These are phyloP conservation scores for Eulacestoma nigropectus DNA, from an alignment of 2,113 vertebrate genomes.

Conservation along the genomic window DNA sequence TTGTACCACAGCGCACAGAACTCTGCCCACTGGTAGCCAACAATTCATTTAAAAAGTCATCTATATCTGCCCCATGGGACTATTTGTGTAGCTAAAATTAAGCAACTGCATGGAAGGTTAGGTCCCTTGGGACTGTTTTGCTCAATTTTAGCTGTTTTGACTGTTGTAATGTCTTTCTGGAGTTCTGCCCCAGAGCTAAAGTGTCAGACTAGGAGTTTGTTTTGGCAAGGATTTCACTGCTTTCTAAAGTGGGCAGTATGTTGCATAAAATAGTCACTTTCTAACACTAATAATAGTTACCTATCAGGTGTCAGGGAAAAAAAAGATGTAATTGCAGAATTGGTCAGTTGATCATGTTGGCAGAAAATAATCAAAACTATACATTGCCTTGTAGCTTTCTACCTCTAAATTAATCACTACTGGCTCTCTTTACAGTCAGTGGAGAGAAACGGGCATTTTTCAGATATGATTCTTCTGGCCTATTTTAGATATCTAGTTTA, in stretches of 20 bases:
- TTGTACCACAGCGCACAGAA: background rate
- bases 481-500: conserved; percentile 42
- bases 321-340: background rate
- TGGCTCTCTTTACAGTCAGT: background rate
- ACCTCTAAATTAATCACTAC: background rate
- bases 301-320: background rate
- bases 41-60: background rate
- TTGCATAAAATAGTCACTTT: background rate
- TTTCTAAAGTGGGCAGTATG: background rate
- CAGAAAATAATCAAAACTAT: conserved; percentile 13
- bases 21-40: background rate
- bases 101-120: background rate
- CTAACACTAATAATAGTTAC: background rate
- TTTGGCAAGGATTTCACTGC: background rate
- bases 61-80: background rate
- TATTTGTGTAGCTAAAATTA: background rate
- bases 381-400: background rate
- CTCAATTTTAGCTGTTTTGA: background rate
- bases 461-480: conserved; percentile 6
- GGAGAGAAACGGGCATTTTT: background rate
- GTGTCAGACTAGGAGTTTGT: background rate
- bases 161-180: background rate
- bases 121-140: background rate
- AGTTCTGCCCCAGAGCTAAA: background rate
- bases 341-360: background rate